These are phyloP conservation scores for Melipona bicolor DNA, from an alignment of 2,888 invertebrate genomes.

Conservation along the genomic window DNA sequence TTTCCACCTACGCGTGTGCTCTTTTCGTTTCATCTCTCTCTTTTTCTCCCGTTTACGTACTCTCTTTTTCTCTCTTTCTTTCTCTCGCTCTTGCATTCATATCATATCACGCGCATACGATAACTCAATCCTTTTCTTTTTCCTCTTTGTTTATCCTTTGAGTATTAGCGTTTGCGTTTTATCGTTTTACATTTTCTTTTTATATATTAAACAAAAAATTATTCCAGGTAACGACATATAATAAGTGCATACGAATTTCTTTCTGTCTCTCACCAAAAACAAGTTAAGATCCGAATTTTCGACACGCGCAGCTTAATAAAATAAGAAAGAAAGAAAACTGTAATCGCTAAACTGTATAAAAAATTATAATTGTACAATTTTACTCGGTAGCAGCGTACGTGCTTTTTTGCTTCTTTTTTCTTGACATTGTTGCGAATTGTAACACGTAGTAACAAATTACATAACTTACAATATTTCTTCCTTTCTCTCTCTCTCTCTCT, in stretches of 20 bases:
- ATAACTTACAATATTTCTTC: conserved; percentile 55
- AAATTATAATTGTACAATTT: conserved; percentile 57
- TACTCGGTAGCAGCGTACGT: conserved; percentile 31
- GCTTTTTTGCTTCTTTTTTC: conserved; percentile 2
- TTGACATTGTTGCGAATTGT: conserved; percentile 42
- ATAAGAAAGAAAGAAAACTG: conserved; percentile 56
- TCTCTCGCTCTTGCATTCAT: neutral
- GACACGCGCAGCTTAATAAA: conserved; percentile 41
- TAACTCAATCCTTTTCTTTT: conserved; percentile 16
- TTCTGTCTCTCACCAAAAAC: conserved; percentile 18
- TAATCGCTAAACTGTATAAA: conserved; percentile 29
- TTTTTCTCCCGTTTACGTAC: neutral
- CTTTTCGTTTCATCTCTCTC: conserved; percentile 11
- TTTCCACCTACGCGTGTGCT: conserved; percentile 57
- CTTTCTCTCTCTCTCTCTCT: neutral
- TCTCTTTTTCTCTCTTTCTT: conserved; percentile 3
- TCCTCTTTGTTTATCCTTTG: neutral
- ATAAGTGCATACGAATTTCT: conserved; percentile 17
- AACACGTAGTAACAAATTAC: conserved; percentile 46
- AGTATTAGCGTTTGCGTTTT: conserved; percentile 27
- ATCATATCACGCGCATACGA: conserved; percentile 27
- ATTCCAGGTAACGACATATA: conserved; percentile 33
- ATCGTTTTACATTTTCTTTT: neutral
- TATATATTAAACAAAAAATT: conserved; percentile 25
- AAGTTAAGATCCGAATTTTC: conserved; percentile 30